Base-by-base conservation (phyloP, 2,113 vertebrate genomes). In the Rhinoderma darwinii region DNA sequence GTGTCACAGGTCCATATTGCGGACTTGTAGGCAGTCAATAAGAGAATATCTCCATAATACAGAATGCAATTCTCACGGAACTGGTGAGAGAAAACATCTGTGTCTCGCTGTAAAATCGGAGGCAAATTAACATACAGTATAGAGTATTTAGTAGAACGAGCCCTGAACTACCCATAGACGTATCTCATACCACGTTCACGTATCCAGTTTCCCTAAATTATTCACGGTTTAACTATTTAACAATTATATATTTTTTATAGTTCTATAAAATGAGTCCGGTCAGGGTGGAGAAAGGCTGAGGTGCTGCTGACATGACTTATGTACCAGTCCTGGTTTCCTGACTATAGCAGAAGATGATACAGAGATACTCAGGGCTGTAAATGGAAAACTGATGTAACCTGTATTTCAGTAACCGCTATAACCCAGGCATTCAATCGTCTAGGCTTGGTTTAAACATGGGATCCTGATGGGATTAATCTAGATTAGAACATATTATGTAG, bases 281-380 rank as follows among this genome's bases (percentile, higher is more conserved):
- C 41, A 77, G 83, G 84, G 84, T 85, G 84, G 54, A 39, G 73
- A 78, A 32, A 41, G 74, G 56, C 56, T 54, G 54, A 41, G 50
- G 39, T 61, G 83, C 51, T 77, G 39, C 10, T 77, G 56, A 66
- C 74, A 37, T 43, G 10, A 30, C 72, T 76, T 44, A 61, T 20
- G 56, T 15, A 63, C 54, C 73, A 50, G 41, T 41, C 84, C 47
- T 61, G 70, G 41, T 76, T 84, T 84, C 43, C 39, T 59, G 32
- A 22, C 14, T 73, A 41, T 44, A n/a, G 82, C 70, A 84, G 20
- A 61, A 51, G 30, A 25, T 75, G 50, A 59, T 84, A 39, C 14
- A 14, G 72, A 32, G 70, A 56, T 37, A 43, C 63, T 63, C 56
- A 27, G 25, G 56, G 39, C 15, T 35, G 32, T 43, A 27, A 63